Base-by-base conservation (phyloP, 2,113 vertebrate genomes). In the Benitochromis conjunctus region DNA sequence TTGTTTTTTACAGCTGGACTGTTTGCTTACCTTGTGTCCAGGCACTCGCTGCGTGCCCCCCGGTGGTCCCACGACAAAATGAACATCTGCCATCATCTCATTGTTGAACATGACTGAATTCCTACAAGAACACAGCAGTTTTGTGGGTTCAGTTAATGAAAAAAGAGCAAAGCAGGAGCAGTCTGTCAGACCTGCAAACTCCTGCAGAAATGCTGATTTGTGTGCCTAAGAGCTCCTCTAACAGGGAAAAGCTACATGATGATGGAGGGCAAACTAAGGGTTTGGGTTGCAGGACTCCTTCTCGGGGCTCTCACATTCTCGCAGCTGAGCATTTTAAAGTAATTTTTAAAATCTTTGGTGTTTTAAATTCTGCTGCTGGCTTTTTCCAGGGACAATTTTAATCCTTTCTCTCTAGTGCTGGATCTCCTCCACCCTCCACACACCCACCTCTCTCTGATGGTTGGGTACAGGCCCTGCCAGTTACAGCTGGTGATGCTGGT, bases 71-170 rank as follows among this genome's bases (percentile, higher is more conserved):
- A 99, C 98, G 95, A 99, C 97, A 92, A 99, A 99, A 96, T 99
- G 97, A 94, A 99, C 98, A 87, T 99, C 99, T 85, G 99, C 99
- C 98, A 99, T 99, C 97, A 97, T 96, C 94, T 99, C 99, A 92
- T 99, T 99, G 97, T 99, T 99, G 96, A 99, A 99, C 99, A 99
- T 99, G 96, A 99, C 97, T 56, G 98, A 97, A 94, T 99, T 99
- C 97, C 99, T 99, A 93, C 87, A 94, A 95, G 91, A 90, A 95
- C 82, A 94, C 5, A 81, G 13, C 24, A 31, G 12, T 36, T 18
- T n/a, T 29, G 2, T 18, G 14, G 21, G 69, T 14, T 48, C 5
- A 1, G 13, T 46, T 18, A 26, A 51, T 19, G 1, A 74, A 51
- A 74, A 18, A 1, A 71, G 3, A 48, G 11, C 41, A 80, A n/a